Base-by-base conservation (phyloP, 2,888 invertebrate species). In the Amphipoea lucens region DNA sequence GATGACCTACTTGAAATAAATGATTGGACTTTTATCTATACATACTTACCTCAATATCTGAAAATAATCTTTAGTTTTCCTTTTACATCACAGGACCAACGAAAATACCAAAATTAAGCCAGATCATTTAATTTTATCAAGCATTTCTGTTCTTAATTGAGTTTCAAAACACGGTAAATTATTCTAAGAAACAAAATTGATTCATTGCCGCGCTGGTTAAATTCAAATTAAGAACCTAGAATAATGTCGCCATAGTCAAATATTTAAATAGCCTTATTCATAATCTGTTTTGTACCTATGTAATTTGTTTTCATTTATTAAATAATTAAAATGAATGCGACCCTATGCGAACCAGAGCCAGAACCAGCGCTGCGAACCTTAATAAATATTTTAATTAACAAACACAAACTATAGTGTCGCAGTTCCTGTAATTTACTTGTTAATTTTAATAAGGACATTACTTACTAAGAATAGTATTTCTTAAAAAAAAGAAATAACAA, bases 231-330 rank as follows among this genome's bases (percentile, higher is more conserved):
- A 70, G 60, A 78, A 71, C 69, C n/a, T 11, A n/a, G 36, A 29
- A 29, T 40, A 74, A 74, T 78, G 83, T 86, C 79, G 68, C 70
- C 74, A 65, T 74, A 62, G 63, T 82, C 62, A 74, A 85, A 77
- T 79, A 86, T 85, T 86, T 66, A 76, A 83, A 83, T 82, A 48
- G 40, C 45, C 20, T 11, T 70, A 76, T 70, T 73, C 48, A 60
- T 29, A 23, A 67, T 69, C 72, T 36, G 57, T 63, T 67, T 63
- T 70, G n/a, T 14, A 29, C 29, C 29, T 29, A 62, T 48, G 14
- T 45, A 40, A 74, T 74, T 76, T 65, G 69, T 29, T 17, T 76
- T 76, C 42, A 29, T 79, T 74, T 67, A 73, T 45, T 11, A n/a
- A 23, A 74, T 42, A 65, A 70, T 42, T 42, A 36, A 70, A 36